Evolutionary conservation across 2,888 invertebrate genomes (phyloP).

Genomic region (Calliopum simillimum): DNA sequence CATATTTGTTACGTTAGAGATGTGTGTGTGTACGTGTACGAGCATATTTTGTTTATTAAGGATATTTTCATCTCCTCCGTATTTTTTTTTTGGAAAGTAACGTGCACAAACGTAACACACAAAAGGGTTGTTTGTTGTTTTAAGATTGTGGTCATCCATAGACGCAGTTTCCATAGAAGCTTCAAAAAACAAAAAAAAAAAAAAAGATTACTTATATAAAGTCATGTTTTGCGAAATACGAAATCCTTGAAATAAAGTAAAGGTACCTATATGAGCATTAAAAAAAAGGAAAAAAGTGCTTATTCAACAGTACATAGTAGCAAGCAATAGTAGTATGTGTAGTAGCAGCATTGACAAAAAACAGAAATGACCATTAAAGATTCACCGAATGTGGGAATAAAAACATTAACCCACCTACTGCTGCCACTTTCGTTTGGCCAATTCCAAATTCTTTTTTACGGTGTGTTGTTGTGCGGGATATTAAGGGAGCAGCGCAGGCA

Average conservation of each 20-base stretch:
- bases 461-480: too few relatives aligned
- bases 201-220: conserved; percentile 1
- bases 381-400: conserved; percentile 8
- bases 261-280: conserved; percentile 1
- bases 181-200: neutral
- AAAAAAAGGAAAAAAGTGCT: conserved; percentile 18
- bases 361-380: conserved; percentile 20
- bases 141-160: conserved; percentile 19
- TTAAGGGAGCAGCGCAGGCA: neutral
- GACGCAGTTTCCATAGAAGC: neutral
- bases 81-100: too few relatives aligned
- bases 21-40: too few relatives aligned
- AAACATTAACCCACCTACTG: conserved; percentile 8
- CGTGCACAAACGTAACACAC: neutral
- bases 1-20: too few relatives aligned
- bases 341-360: conserved; percentile 22
- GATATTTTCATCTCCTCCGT: neutral
- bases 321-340: too few relatives aligned
- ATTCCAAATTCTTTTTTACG: neutral
- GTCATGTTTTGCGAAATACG: neutral
- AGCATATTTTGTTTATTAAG: too few relatives aligned
- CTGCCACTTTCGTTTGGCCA: neutral
- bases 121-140: conserved; percentile 20
- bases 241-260: neutral
- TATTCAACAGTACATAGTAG: conserved; percentile 22